Evolutionary conservation across 2,113 vertebrate species (phyloP), one percentile per base, ranked within the genome.

Genomic region (Chionodraco myersi): DNA sequence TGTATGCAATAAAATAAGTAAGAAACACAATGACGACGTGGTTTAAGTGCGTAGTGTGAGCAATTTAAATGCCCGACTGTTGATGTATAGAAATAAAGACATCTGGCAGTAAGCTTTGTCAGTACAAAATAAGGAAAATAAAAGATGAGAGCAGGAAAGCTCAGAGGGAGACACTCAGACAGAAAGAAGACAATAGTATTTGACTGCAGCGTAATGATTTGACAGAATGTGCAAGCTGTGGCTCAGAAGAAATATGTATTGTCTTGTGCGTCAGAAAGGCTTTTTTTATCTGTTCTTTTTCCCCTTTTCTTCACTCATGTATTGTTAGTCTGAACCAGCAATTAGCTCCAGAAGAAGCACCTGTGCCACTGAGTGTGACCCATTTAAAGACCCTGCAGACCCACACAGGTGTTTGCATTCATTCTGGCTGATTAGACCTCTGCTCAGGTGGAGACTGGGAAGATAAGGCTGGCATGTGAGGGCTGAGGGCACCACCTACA

Each of bases 391-490:
- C 67, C 66, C 72, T 14, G 79, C 68, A 72, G 80, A 67, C 12
- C 41, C 7, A 12, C 77, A n/a, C 34, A 7, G 60, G 69, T 84
- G 65, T 78, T 86, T 72, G 76, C 34, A 73, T 85, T 77, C 63
- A 74, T 67, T 77, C 51, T 76, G 75, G 49, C 45, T 64, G 41
- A 88, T 87, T 78, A 77, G 74, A 75, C 69, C 36, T 64, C 61
- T 9, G 51, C 47, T 66, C 34, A 34, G 73, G 16, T 7, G 11
- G 2, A 16, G 54, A 56, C 57, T 10, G 2, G 45, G 14, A 64
- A 8, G 53, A 54, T 13, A 1, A 15, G 18, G 52, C 61, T 51
- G 3, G 11, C 14, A 54, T 30, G 23, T 10, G 41, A 60, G 61
- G 60, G 72, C 57, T 10, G 41, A 60, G 61, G 60, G 72, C 57